Conservation (phyloP, 1,140 invertebrate genomes). For the Trichonephila inaurata region DNA sequence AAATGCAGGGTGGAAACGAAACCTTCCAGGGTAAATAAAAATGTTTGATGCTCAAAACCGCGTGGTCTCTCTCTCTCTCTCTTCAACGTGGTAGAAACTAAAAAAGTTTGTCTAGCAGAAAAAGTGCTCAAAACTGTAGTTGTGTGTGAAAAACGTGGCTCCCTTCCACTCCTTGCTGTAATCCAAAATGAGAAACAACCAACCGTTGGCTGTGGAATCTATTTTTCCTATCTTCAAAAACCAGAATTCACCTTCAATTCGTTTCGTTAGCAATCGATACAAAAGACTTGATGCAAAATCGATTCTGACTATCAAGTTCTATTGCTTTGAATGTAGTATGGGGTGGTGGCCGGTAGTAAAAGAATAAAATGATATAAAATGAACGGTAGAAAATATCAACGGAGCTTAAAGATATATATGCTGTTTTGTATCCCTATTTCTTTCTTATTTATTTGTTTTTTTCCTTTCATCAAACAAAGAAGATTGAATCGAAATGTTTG, state of each 20-base stretch:
- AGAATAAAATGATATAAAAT: constrained; percentile 32
- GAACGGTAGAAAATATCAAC: not conserved
- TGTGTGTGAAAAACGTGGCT: not conserved
- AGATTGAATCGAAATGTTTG: not conserved
- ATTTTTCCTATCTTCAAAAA: constrained; percentile 4
- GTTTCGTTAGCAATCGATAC: not conserved
- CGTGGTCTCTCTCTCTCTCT: too few relatives aligned
- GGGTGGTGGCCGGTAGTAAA: not conserved
- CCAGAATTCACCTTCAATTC: not conserved
- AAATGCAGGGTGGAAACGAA: too few relatives aligned
- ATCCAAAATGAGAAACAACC: not conserved
- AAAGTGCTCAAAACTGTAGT: not conserved
- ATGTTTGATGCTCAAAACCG: too few relatives aligned
- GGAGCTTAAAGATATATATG: constrained; percentile 4
- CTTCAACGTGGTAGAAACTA: too few relatives aligned
- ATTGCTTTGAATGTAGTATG: not conserved
- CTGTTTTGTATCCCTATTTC: not conserved
- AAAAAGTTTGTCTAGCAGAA: not conserved
- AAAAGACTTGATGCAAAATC: constrained; percentile 14
- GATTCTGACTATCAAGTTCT: constrained; percentile 18
- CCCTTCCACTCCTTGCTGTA: not conserved
- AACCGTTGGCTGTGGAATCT: not conserved
- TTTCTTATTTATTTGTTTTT: not conserved
- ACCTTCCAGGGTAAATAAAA: too few relatives aligned
- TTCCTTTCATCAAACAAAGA: not conserved